These are phyloP conservation scores for Coleophora deauratella DNA, from an alignment of 2,888 invertebrate genomes.

Conservation along the genomic window DNA sequence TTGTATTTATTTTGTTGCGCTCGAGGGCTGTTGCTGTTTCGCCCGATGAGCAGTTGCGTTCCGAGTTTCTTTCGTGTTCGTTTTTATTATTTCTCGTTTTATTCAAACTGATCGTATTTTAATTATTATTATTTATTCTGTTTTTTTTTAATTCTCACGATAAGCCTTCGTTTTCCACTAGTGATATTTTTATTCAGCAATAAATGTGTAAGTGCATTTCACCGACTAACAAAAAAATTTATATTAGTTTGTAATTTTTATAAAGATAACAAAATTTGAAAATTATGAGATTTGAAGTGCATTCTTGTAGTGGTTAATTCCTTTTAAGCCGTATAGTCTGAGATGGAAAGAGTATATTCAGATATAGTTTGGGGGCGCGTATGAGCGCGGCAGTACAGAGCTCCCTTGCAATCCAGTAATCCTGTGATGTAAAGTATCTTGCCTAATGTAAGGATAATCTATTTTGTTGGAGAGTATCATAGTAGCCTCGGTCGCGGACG, in stretches of 20 bases:
- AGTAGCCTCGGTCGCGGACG: constrained; percentile 42
- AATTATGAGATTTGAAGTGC: constrained; percentile 72
- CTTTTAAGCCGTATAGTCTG: constrained; percentile 71
- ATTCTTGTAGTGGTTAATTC: constrained; percentile 70
- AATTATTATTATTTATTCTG: constrained; percentile 57
- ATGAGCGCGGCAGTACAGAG: constrained; percentile 23
- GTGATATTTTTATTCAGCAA: constrained; percentile 74
- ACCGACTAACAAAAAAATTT: constrained; percentile 50
- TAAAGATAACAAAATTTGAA: constrained; percentile 60
- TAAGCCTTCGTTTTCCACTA: constrained; percentile 69
- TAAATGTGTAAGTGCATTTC: constrained; percentile 69
- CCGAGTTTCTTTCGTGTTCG: constrained; percentile 64
- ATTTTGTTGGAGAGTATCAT: constrained; percentile 56
- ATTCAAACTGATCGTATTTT: constrained; percentile 56
- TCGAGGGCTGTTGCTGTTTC: constrained; percentile 69
- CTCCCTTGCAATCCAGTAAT: constrained; percentile 40
- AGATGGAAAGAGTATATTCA: constrained; percentile 46
- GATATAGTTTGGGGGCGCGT: constrained; percentile 23
- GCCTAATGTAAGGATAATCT: constrained; percentile 67
- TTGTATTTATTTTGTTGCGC: constrained; percentile 67
- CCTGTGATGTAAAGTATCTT: constrained; percentile 68
- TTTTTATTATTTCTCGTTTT: constrained; percentile 53
- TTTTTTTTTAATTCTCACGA: constrained; percentile 53
- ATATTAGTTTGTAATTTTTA: constrained; percentile 67
- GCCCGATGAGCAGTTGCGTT: constrained; percentile 62